phyloP scores from a whole-genome alignment of 37 sponge, comb jelly and placozoan genomes.

The Spongia lamella region DNA sequence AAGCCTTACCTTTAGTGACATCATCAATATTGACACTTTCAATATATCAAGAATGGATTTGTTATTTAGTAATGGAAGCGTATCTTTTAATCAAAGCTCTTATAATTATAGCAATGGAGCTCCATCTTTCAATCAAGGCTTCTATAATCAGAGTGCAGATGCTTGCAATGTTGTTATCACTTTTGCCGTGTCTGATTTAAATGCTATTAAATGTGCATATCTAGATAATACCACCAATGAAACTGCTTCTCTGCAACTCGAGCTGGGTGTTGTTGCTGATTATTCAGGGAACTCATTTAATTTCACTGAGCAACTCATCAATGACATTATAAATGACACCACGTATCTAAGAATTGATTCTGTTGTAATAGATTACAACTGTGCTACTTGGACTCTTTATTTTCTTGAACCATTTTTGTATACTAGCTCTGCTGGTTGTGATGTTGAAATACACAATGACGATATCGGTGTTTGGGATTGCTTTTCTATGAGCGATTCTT shows the following conservation, averaged over 20 bases:
- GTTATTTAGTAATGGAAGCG: slow-evolving; percentile 12
- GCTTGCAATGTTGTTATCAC: slow-evolving; percentile 55
- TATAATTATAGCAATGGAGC: slow-evolving; percentile 20
- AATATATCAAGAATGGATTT: slow-evolving; percentile 37
- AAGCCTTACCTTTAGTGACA: slow-evolving; percentile 73
- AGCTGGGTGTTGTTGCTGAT: no score
- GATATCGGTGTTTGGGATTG: no score
- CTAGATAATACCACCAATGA: background rate
- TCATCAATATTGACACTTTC: slow-evolving; percentile 70
- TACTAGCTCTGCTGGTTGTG: no score
- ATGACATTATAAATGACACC: background rate
- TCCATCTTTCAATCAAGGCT: slow-evolving; percentile 22
- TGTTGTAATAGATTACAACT: no score
- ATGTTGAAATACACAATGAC: no score
- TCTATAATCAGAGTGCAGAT: slow-evolving; percentile 46
- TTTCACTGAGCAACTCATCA: background rate
- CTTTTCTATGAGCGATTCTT: no score
- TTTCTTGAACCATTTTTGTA: no score
- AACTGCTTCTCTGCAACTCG: no score
- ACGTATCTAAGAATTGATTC: background rate
- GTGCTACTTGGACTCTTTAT: no score
- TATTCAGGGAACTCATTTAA: background rate
- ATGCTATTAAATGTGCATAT: slow-evolving; percentile 12
- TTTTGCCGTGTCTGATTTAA: slow-evolving; percentile 32
- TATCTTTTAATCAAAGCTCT: slow-evolving; percentile 19